Base-by-base conservation (phyloP, 1,140 invertebrate species). In the Polypedilum vanderplanki region DNA sequence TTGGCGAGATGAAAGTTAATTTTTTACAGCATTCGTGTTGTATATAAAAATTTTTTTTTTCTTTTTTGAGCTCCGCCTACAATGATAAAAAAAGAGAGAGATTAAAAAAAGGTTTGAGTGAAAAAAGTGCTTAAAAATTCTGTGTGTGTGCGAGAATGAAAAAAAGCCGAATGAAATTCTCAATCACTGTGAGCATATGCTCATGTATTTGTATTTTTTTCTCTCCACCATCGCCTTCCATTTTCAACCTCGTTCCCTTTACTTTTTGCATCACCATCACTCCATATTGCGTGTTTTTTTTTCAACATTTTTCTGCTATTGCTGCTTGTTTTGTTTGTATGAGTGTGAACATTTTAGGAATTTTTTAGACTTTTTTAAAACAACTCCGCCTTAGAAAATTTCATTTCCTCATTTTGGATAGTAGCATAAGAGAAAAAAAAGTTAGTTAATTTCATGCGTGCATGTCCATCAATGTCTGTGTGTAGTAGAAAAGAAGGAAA, bases 321-420 rank as follows among this genome's bases (percentile, higher is more conserved):
- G 41, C 41, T 46, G 41, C n/a, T 12, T 57, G 10, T 12, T n/a
- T 46, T 57, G 46, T 57, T 12, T 57, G 46, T 57, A n/a, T 57
- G 46, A 12, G 46, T 46, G 46, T 57, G 46, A 57, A n/a, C 3
- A 15, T 57, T 57, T 57, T 57, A 57, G 46, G 46, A 57, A 57
- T 15, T 70, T 18, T 70, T 9, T 67, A 7, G 7, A 20, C 9
- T 70, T 70, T n/a, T 22, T 70, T 20, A n/a, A 70, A 20, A 9
- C 65, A 70, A 70, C 65, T 70, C 65, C 65, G 65, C 65, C 65
- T 70, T 70, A 70, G 65, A 70, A 70, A 70, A 70, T 70, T 70
- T 70, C 18, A 22, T 70, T 70, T 70, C 65, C 65, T 18, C 65
- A 57, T 57, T 12, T 12, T 57, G 46, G 4, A 57, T 57, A 57